Percentiles rank a stretch among this genome's conserved stretches.
Evolutionary conservation across 2,797 vertebrate genomes (phyloP).

Genomic region (Centroberyx gerrardi): DNA sequence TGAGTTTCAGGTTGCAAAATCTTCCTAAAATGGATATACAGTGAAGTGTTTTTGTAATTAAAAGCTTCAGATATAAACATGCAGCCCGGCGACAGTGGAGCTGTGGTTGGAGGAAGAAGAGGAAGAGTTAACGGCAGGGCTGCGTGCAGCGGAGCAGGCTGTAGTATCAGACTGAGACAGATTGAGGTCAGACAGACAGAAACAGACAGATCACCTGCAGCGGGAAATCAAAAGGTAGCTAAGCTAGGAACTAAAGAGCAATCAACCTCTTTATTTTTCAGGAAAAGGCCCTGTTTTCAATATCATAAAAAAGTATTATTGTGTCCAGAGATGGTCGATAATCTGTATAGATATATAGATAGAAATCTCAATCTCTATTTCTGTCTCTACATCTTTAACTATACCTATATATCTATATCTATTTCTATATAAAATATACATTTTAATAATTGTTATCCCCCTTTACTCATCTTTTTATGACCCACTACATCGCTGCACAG

Average conservation of each 20-base stretch:
- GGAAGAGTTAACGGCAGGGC: constrained; percentile 8
- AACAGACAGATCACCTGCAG: background rate
- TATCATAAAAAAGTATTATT: too few species aligned
- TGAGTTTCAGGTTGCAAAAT: background rate
- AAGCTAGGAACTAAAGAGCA: background rate
- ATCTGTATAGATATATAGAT: too few species aligned
- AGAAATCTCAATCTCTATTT: too few species aligned
- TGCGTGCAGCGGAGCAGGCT: constrained; percentile 6
- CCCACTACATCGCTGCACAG: too few species aligned
- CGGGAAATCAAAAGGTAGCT: background rate
- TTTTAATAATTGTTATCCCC: too few species aligned
- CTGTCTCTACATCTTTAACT: too few species aligned
- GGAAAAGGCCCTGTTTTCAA: too few species aligned
- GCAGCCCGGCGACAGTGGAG: background rate
- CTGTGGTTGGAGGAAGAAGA: background rate
- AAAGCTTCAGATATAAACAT: background rate
- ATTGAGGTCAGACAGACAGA: constrained; percentile 29
- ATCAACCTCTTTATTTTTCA: too few species aligned
- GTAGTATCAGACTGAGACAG: constrained; percentile 10
- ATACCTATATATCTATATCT: too few species aligned
- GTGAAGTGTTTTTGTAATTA: background rate
- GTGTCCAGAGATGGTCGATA: too few species aligned
- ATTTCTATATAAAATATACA: too few species aligned
- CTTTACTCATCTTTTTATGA: too few species aligned
- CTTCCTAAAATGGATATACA: background rate